Base-by-base conservation (phyloP, 2,797 vertebrate species). In the Intellagama lesueurii region DNA sequence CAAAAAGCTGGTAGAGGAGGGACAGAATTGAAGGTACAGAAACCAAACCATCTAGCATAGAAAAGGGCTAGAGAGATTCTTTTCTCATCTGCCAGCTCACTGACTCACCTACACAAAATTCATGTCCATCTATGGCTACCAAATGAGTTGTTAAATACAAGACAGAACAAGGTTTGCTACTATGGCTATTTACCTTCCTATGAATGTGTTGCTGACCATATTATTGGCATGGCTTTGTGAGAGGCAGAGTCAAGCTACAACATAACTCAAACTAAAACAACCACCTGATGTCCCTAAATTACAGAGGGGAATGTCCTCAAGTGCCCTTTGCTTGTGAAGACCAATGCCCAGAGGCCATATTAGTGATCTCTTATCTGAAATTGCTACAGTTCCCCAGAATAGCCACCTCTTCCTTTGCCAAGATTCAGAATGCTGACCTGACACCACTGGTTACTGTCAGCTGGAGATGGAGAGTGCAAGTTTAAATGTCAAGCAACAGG, bases 401-500 rank as follows among this genome's bases (percentile, higher is more conserved):
- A 69, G 81, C 60, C 32, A 12, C 14, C 19, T 52, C 76, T n/a
- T 49, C 24, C 69, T 69, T 72, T 81, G 77, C 77, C 52, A 89
- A 56, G 44, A 22, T 16, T 16, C 56, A 70, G 47, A 52, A 44
- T 40, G n/a, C 78, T 40, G 52, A 82, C 76, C 47, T 70, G 60
- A 88, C 66, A 87, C 75, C 35, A 66, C 32, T n/a, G n/a, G 26
- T 81, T 75, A 81, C 44, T 2, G 28, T 56, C 44, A 52, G 28
- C n/a, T 68, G 70, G 17, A 56, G 44, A 26, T 22, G 2, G 17
- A 35, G 26, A 75, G 52, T 9, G 17, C 49, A 86, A 52, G 78
- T 81, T 86, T 86, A 75, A 89, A 79, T 73, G 30, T 81, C 56
- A 89, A 81, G 60, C n/a, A 30, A 76, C 56, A 86, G 7, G 78